Evolutionary conservation across 2,113 vertebrate species (phyloP), one percentile per base, ranked within the genome.

Genomic region (Myotis lucifugus): DNA sequence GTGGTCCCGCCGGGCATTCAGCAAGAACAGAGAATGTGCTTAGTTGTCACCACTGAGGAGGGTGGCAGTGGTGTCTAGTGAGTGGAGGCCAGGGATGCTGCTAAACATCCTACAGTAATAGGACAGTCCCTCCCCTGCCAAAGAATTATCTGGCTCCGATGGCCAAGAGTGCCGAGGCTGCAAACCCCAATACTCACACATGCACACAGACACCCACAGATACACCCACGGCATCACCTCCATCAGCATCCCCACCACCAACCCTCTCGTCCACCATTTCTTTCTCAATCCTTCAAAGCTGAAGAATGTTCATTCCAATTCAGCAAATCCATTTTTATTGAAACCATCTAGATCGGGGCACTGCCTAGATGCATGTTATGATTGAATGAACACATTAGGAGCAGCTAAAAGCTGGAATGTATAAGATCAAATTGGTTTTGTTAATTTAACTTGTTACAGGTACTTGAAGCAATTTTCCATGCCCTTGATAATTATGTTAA

Each of bases 341-440:
- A 59, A 78, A 50, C 32, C 32, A n/a, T 61, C 29, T 25, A 64
- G 76, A 11, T 76, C 64, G 83, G 4, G 14, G 5, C 27, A 69
- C 25, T 23, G 56, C 27, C 19, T 19, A 59, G 37, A n/a, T 32
- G 15, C n/a, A 23, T 37, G 11, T 77, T 74, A 74, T 72, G 73
- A 88, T 1, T 34, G 48, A 83, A 90, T 54, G 74, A 93, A 61
- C 34, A 84, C 40, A 34, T 46, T 29, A 64, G 23, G 69, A 85
- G 52, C 59, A 70, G 69, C 78, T 50, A 91, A 94, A 88, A 76
- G 23, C 14, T 79, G 8, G 8, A 78, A 29, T 70, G 72, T 32
- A 59, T 46, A 69, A 56, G 37, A 72, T 79, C 64, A 76, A 90
- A 50, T 81, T 59, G 34, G 37, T n/a, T 85, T 90, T 95, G 87